Conservation (phyloP, 1,140 invertebrate species). For the Metopolophium dirhodum region DNA sequence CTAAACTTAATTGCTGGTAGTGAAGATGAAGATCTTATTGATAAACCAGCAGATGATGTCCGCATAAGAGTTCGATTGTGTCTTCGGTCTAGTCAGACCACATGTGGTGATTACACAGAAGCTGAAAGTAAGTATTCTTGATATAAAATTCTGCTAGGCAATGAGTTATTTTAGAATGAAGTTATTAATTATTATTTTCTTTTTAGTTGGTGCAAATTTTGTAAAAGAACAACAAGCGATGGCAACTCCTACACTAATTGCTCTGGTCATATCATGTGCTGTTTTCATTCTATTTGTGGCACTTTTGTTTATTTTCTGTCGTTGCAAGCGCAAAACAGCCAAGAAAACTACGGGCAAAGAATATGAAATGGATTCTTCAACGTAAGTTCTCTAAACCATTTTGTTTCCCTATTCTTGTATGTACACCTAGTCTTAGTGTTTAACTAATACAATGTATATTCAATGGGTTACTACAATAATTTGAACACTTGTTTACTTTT, state of each 20-base stretch:
- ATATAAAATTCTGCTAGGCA: background rate
- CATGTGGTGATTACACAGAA: constrained; percentile 82
- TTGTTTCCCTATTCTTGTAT: background rate
- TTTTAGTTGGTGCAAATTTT: constrained; percentile 78
- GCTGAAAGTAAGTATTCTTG: constrained; percentile 75
- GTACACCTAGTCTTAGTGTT: background rate
- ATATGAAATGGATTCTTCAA: constrained; percentile 83
- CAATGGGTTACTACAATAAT: constrained; percentile 8
- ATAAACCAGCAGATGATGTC: constrained; percentile 69
- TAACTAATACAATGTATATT: constrained; percentile 11
- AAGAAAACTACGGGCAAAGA: constrained; percentile 85
- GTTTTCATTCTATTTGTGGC: constrained; percentile 80
- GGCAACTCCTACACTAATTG: constrained; percentile 79
- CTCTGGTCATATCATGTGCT: constrained; percentile 80
- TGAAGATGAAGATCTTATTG: constrained; percentile 62
- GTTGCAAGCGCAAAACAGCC: constrained; percentile 80
- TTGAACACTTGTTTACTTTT: background rate
- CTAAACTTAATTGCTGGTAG: constrained; percentile 62
- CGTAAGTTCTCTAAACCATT: constrained; percentile 49
- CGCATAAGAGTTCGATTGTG: constrained; percentile 80
- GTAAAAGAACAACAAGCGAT: constrained; percentile 78
- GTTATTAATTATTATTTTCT: constrained; percentile 55
- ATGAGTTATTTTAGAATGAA: background rate
- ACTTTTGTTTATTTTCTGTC: constrained; percentile 82
- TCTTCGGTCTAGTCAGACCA: constrained; percentile 75